These are phyloP conservation scores for Vollenhovia emeryi DNA, from an alignment of 1,140 invertebrate genomes.

Conservation along the genomic window DNA sequence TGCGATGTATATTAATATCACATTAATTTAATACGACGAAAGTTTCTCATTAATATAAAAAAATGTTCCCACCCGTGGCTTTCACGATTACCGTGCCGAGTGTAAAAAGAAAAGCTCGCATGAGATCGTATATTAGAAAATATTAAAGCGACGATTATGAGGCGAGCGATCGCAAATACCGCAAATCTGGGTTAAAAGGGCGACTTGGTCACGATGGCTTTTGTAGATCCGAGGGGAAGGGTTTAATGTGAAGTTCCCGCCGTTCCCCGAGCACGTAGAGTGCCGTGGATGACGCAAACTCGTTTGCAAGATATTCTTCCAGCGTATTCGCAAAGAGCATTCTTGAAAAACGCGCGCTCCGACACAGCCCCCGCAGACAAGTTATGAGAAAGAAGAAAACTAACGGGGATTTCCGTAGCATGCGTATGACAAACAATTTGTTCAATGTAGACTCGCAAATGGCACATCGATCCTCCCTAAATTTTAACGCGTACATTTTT, in stretches of 20 bases:
- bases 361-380: slow-evolving; percentile 26
- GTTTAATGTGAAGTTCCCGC: slow-evolving; percentile 60
- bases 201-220: slow-evolving; percentile 70
- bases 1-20: background rate
- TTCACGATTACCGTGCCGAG: background rate
- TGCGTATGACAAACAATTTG: slow-evolving; percentile 7
- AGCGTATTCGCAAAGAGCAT: slow-evolving; percentile 45
- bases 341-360: slow-evolving; percentile 40
- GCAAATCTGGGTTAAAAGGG: slow-evolving; percentile 71
- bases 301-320: slow-evolving; percentile 57
- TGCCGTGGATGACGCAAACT: slow-evolving; percentile 47
- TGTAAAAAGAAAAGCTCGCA: background rate
- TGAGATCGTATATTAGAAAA: background rate
- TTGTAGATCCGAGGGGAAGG: slow-evolving; percentile 62
- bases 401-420: background rate
- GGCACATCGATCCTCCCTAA: background rate
- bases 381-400: slow-evolving; percentile 2
- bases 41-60: background rate
- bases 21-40: background rate
- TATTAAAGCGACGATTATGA: slow-evolving; percentile 23
- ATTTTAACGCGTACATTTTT: background rate
- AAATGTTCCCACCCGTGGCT: background rate
- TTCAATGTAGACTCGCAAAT: background rate
- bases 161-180: slow-evolving; percentile 7
- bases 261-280: slow-evolving; percentile 37